These are phyloP conservation scores for Machimus rusticus DNA, from an alignment of 2,888 invertebrate genomes.

Conservation along the genomic window DNA sequence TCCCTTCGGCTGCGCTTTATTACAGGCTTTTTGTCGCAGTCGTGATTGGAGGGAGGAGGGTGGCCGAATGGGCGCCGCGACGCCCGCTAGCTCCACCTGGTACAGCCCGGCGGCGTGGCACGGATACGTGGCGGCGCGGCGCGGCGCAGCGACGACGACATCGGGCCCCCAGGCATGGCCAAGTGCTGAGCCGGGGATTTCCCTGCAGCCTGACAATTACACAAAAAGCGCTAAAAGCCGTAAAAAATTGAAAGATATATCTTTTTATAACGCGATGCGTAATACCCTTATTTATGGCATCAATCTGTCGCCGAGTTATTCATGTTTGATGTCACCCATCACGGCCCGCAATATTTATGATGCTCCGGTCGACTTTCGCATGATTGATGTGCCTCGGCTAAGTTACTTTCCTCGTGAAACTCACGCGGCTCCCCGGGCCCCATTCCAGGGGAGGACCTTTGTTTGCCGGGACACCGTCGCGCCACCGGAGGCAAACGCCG, in stretches of 20 bases:
- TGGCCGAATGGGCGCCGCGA: background rate
- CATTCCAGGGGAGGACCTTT: background rate
- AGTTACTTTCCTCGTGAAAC: slow-evolving; percentile 18
- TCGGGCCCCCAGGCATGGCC: background rate
- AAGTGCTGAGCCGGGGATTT: slow-evolving; percentile 1
- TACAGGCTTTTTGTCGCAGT: slow-evolving; percentile 13
- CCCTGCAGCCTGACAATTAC: slow-evolving; percentile 8
- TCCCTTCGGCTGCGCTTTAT: background rate
- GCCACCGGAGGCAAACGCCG: background rate
- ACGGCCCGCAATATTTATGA: slow-evolving; percentile 26
- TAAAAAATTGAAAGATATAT: slow-evolving; percentile 26
- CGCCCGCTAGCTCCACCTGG: background rate
- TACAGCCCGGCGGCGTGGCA: background rate
- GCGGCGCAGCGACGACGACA: background rate
- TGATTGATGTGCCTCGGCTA: slow-evolving; percentile 19
- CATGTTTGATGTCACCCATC: slow-evolving; percentile 35
- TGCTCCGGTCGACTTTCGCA: slow-evolving; percentile 25
- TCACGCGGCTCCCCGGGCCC: background rate
- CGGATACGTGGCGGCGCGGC: background rate
- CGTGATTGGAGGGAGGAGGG: background rate
- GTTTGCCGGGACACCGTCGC: background rate
- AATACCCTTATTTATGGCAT: slow-evolving; percentile 31
- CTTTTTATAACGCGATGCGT: slow-evolving; percentile 11
- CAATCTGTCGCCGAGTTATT: slow-evolving; percentile 36
- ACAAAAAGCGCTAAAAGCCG: slow-evolving; percentile 10